phyloP scores from a whole-genome alignment of 2,797 vertebrate species.

The Botia kubotai region DNA sequence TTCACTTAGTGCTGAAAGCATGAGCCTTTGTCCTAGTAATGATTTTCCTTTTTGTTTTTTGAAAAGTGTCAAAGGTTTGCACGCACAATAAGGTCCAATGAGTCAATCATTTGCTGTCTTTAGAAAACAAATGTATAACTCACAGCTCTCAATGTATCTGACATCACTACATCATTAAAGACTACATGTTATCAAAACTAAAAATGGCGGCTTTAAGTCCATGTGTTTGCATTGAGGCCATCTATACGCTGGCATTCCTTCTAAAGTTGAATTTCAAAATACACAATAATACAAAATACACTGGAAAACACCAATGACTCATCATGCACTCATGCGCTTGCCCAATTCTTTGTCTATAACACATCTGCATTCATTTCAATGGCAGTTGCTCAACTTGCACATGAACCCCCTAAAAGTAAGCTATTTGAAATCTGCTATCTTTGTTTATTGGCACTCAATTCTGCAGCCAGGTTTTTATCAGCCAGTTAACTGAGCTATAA shows the following conservation, averaged over 20 bases:
- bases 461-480: background rate
- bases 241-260: background rate
- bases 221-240: background rate
- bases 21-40: slow-evolving; percentile 39
- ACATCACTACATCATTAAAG: background rate
- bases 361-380: background rate
- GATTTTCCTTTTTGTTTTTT: slow-evolving; percentile 20
- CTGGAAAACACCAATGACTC: background rate
- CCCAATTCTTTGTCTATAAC: background rate
- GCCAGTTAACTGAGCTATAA: no score
- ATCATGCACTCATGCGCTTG: background rate
- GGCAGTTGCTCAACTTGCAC: background rate
- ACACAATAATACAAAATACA: background rate
- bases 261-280: background rate
- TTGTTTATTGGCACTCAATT: background rate
- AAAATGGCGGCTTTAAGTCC: background rate
- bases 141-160: background rate
- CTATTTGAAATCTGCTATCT: background rate
- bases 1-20: slow-evolving; percentile 29
- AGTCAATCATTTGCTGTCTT: slow-evolving; percentile 29
- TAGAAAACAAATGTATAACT: slow-evolving; percentile 13
- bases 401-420: background rate
- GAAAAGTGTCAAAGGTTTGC: slow-evolving; percentile 27
- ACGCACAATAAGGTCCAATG: slow-evolving; percentile 14
- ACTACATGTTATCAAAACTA: background rate